A percentile compares a stretch with the other conserved stretches of the same genome.
phyloP scores from a whole-genome alignment of 2,113 vertebrate species.

The Spermophilus dauricus region DNA sequence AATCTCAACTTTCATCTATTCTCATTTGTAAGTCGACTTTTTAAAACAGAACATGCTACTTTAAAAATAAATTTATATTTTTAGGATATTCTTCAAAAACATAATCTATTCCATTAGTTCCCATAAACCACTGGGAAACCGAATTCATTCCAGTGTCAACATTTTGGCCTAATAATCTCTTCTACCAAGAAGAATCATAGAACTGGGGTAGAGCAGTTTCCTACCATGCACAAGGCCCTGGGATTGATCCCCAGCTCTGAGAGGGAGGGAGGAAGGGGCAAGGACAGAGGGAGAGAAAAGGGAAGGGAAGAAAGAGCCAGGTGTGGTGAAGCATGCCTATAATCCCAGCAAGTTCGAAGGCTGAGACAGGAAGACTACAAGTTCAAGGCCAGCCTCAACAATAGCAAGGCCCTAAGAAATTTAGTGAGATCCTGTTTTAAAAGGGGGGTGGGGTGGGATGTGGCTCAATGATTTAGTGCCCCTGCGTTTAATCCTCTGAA shows the following conservation, averaged over 20 bases:
- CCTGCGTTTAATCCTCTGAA: neutral
- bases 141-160: neutral
- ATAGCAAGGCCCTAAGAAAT: neutral
- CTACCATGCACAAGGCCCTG: neutral
- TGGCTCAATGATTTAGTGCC: neutral
- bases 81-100: neutral
- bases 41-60: neutral
- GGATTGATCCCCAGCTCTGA: neutral
- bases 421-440: neutral
- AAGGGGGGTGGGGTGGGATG: no score
- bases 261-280: no score
- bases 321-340: neutral
- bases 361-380: neutral
- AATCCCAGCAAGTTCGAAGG: neutral
- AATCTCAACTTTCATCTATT: neutral
- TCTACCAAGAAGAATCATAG: neutral
- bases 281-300: no score
- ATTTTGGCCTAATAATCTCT: neutral
- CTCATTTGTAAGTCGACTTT: neutral
- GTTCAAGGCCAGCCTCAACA: neutral
- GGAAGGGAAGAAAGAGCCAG: neutral
- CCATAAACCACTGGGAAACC: neutral
- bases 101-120: neutral
- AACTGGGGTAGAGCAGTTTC: neutral
- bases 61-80: neutral